phyloP scores from a whole-genome alignment of 1,140 invertebrate genomes.

The Anastatus disparis region DNA sequence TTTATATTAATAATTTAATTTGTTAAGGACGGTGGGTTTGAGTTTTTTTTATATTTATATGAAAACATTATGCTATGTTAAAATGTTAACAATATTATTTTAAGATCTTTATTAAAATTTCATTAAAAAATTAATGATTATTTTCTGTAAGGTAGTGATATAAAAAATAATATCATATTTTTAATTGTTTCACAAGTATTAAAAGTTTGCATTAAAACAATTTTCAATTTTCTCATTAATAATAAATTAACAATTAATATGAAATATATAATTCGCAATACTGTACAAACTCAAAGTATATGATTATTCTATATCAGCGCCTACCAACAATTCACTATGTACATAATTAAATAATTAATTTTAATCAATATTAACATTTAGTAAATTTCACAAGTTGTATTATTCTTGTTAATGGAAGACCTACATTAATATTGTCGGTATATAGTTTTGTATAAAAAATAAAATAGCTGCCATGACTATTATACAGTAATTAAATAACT shows the following conservation, averaged over 20 bases:
- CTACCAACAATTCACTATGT: conserved; percentile 22
- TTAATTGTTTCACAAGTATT: not conserved
- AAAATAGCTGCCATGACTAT: conserved; percentile 24
- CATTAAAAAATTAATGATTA: not conserved
- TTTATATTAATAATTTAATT: conserved; percentile 13
- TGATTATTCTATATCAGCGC: not conserved
- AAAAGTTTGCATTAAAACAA: conserved; percentile 13
- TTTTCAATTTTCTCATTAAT: not conserved
- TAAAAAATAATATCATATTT: conserved; percentile 8
- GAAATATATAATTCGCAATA: conserved; percentile 7
- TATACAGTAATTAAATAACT: conserved; percentile 23
- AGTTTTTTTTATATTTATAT: conserved; percentile 7
- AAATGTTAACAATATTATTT: too few species aligned
- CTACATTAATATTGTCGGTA: conserved; percentile 6
- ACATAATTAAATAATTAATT: conserved; percentile 26
- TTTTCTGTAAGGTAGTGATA: not conserved
- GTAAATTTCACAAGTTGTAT: not conserved
- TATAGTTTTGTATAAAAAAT: conserved; percentile 36
- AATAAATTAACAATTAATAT: conserved; percentile 23
- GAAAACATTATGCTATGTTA: conserved; percentile 25
- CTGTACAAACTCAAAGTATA: conserved; percentile 26
- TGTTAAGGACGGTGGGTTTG: conserved; percentile 31
- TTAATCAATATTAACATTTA: conserved; percentile 12
- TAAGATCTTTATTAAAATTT: too few species aligned
- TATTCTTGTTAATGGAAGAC: conserved; percentile 32